Conservation (phyloP, 2,888 invertebrate genomes). For the Drosophila quinaria region DNA sequence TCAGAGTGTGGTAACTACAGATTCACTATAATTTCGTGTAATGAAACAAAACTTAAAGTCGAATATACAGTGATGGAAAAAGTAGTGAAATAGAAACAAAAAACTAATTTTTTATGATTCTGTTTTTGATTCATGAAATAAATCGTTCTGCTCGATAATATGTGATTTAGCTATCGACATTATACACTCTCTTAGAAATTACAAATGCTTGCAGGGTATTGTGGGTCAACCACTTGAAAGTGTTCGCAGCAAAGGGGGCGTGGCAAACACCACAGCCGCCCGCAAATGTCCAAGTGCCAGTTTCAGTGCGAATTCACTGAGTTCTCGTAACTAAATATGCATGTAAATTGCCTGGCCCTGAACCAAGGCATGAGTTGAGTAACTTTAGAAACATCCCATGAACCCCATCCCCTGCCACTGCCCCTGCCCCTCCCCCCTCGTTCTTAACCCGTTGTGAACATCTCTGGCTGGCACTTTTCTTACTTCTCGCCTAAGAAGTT, state of each 20-base stretch:
- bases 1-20: no score
- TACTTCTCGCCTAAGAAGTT: no score
- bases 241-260: constrained; percentile 39
- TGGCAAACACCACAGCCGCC: constrained; percentile 19
- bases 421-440: no score
- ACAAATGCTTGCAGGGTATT: background rate
- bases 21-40: no score
- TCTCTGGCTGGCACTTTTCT: background rate
- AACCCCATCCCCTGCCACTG: background rate
- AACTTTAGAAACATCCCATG: constrained; percentile 5
- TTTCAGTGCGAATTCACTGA: constrained; percentile 7
- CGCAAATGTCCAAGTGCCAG: constrained; percentile 21
- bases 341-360: constrained; percentile 51
- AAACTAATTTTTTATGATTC: no score
- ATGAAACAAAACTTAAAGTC: no score
- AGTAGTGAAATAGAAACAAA: no score
- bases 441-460: background rate
- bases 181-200: background rate
- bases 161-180: background rate
- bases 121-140: no score
- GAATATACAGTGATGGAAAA: no score
- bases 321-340: constrained; percentile 32
- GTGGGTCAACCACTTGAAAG: constrained; percentile 17
- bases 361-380: constrained; percentile 30
- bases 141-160: no score